phyloP scores from a whole-genome alignment of 2,888 invertebrate species.

The Diarsia dahlii region DNA sequence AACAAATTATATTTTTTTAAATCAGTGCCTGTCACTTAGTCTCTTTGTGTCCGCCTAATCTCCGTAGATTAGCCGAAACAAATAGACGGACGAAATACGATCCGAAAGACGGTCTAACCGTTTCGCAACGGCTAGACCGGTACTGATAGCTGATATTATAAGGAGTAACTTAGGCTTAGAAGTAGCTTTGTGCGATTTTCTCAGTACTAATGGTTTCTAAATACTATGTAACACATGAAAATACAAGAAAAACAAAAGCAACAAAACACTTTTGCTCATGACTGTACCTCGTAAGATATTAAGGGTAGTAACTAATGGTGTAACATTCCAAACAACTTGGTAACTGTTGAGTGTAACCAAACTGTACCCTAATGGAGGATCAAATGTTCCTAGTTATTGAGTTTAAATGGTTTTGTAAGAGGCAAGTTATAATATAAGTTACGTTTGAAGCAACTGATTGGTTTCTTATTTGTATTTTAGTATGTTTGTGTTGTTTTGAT shows the following conservation, averaged over 20 bases:
- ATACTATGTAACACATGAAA: neutral
- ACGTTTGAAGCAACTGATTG: neutral
- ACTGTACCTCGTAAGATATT: neutral
- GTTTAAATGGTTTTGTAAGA: conserved; percentile 1
- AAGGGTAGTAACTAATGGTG: neutral
- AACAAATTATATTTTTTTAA: too few relatives aligned
- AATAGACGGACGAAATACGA: too few relatives aligned
- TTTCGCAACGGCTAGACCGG: too few relatives aligned
- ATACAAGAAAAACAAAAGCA: neutral
- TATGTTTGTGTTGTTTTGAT: neutral
- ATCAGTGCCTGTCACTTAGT: too few relatives aligned
- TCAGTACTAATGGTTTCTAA: neutral
- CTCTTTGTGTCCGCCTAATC: too few relatives aligned
- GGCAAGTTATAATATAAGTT: neutral
- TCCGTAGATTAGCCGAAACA: too few relatives aligned
- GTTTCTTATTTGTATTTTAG: neutral
- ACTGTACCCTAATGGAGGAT: neutral
- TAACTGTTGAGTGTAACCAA: neutral
- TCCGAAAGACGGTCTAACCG: too few relatives aligned
- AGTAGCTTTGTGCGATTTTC: neutral
- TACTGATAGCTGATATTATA: too few relatives aligned
- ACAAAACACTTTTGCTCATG: neutral
- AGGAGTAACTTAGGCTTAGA: too few relatives aligned
- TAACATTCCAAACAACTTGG: neutral
- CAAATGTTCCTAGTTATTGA: neutral